A percentile compares a stretch with the other conserved stretches of the same genome.
These are phyloP conservation scores for Drosophila eugracilis DNA, from an alignment of 1,140 invertebrate genomes.

Conservation along the genomic window DNA sequence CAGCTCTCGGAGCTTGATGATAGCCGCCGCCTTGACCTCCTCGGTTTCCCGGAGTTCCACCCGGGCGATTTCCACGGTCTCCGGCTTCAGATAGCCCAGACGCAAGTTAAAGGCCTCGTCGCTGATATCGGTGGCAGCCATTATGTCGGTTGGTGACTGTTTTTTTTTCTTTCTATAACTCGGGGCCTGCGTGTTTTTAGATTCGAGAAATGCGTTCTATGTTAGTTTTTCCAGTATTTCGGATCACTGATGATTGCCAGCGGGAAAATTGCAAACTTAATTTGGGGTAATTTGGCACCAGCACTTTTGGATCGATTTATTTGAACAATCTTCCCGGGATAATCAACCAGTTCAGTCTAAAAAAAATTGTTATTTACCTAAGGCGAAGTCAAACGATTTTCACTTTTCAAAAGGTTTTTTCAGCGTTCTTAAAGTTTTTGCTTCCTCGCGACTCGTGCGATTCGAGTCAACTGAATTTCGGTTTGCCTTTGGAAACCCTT, in stretches of 20 bases:
- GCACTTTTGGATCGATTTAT: slow-evolving; percentile 38
- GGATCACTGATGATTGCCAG: slow-evolving; percentile 34
- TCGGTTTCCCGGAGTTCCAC: slow-evolving; percentile 90
- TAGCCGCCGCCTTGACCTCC: slow-evolving; percentile 87
- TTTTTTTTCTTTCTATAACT: slow-evolving; percentile 15
- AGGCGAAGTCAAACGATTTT: slow-evolving; percentile 40
- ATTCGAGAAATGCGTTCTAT: slow-evolving; percentile 52
- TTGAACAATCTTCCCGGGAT: slow-evolving; percentile 33
- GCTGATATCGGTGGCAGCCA: slow-evolving; percentile 60
- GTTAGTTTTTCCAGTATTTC: slow-evolving; percentile 35
- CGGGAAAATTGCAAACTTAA: slow-evolving; percentile 40
- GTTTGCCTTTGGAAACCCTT: slow-evolving; percentile 77
- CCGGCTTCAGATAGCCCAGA: slow-evolving; percentile 75
- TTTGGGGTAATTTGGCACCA: slow-evolving; percentile 8
- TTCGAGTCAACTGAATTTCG: slow-evolving; percentile 78
- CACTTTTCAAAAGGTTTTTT: slow-evolving; percentile 17
- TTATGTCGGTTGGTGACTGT: slow-evolving; percentile 21
- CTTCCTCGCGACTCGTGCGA: slow-evolving; percentile 74
- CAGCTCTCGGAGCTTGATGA: slow-evolving; percentile 87
- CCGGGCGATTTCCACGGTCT: slow-evolving; percentile 87
- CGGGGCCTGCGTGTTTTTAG: slow-evolving; percentile 63
- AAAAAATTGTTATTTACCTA: slow-evolving; percentile 51
- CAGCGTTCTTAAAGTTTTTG: slow-evolving; percentile 54
- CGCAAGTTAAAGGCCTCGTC: slow-evolving; percentile 82
- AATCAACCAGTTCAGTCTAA: slow-evolving; percentile 24